Conservation (phyloP, 2,888 invertebrate genomes). For the Ethmia dodecea region DNA sequence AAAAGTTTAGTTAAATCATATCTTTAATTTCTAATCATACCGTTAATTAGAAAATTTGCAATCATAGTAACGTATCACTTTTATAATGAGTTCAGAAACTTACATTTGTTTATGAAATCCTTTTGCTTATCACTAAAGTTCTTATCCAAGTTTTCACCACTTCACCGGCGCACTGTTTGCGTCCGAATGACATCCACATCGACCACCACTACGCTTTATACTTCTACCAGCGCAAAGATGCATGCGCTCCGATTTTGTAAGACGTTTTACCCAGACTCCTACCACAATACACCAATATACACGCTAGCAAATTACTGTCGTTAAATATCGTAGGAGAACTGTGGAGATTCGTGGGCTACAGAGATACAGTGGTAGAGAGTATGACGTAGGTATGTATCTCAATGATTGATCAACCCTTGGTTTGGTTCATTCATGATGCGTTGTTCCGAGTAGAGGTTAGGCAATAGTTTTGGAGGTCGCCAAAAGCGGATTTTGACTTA, state of each 20-base stretch:
- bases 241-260: slow-evolving; percentile 70
- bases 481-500: slow-evolving; percentile 53
- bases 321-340: slow-evolving; percentile 15
- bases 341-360: neutral
- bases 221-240: slow-evolving; percentile 70
- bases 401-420: slow-evolving; percentile 64
- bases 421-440: slow-evolving; percentile 57
- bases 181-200: slow-evolving; percentile 67
- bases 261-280: slow-evolving; percentile 56
- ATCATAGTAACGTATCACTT: no score
- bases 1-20: neutral
- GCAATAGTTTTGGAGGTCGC: slow-evolving; percentile 64
- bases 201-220: slow-evolving; percentile 68
- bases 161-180: slow-evolving; percentile 65
- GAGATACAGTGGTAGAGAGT: slow-evolving; percentile 42
- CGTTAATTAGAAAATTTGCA: no score
- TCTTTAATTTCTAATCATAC: neutral
- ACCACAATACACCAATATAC: slow-evolving; percentile 39
- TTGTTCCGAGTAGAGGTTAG: slow-evolving; percentile 57
- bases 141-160: slow-evolving; percentile 48
- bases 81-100: no score
- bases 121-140: slow-evolving; percentile 46
- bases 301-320: slow-evolving; percentile 16
- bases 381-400: slow-evolving; percentile 53
- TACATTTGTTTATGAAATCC: slow-evolving; percentile 48